Evolutionary conservation across 2,888 invertebrate genomes (phyloP).

Genomic region (Caenorhabditis becei): DNA sequence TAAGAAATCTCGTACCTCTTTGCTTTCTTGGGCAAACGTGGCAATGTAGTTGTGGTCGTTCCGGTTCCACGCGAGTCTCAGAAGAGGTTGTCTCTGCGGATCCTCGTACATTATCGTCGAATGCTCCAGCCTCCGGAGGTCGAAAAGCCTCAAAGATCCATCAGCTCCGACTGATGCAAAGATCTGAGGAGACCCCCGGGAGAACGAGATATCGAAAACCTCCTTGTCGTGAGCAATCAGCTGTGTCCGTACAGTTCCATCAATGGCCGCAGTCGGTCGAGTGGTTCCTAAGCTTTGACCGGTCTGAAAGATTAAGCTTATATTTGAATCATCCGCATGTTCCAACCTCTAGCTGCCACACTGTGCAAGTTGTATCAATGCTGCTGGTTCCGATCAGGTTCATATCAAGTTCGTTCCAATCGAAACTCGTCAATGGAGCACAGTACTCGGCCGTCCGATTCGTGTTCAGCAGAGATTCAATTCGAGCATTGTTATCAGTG

Average conservation of each 20-base stretch:
- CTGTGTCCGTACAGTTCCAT: constrained; percentile 97
- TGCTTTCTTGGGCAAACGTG: constrained; percentile 98
- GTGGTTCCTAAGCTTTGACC: constrained; percentile 85
- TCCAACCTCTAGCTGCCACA: constrained; percentile 96
- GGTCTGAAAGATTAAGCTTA: constrained; percentile 87
- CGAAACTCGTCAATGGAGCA: constrained; percentile 97
- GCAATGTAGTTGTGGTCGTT: constrained; percentile 99
- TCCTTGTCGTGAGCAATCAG: constrained; percentile 98
- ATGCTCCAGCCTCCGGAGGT: constrained; percentile 96
- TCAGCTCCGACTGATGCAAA: constrained; percentile 99
- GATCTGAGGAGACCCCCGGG: constrained; percentile 97
- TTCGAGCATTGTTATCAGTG: neutral
- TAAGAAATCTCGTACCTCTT: constrained; percentile 98
- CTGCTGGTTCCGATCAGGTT: constrained; percentile 97
- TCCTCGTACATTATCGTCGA: constrained; percentile 99
- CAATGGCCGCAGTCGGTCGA: no score
- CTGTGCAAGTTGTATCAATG: constrained; percentile 99
- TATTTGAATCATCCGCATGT: constrained; percentile 82
- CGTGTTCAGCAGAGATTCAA: no score
- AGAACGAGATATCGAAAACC: constrained; percentile 99
- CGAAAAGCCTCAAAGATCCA: constrained; percentile 98
- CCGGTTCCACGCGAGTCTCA: constrained; percentile 98
- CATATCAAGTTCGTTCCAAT: constrained; percentile 99
- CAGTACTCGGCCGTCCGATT: constrained; percentile 90
- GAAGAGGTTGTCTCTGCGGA: constrained; percentile 93